These are phyloP conservation scores for Drosophila bunnanda DNA, from an alignment of 2,888 invertebrate genomes.

Conservation along the genomic window DNA sequence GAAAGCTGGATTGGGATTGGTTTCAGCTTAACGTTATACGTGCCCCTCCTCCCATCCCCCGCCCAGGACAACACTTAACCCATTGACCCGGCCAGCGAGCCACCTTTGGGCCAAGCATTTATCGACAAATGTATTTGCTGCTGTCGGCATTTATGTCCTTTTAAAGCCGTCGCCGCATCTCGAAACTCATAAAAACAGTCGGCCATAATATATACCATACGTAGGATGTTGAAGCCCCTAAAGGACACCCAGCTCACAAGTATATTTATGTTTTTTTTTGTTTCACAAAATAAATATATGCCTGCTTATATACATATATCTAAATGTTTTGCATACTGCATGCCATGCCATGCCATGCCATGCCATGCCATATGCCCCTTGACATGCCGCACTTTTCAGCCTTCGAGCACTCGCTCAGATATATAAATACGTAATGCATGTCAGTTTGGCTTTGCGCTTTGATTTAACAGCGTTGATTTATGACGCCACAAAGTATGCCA, in stretches of 20 bases:
- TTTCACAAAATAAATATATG: conserved; percentile 48
- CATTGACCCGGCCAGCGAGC: conserved; percentile 34
- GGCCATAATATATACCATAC: conserved; percentile 19
- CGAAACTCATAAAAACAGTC: conserved; percentile 57
- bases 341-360: not conserved
- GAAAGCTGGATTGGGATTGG: conserved; percentile 6
- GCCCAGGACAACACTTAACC: conserved; percentile 27
- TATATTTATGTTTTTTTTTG: conserved; percentile 8
- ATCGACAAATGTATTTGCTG: conserved; percentile 48
- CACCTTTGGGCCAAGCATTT: conserved; percentile 45
- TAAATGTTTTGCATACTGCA: conserved; percentile 55
- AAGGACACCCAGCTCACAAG: conserved; percentile 17
- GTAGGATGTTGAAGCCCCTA: conserved; percentile 4
- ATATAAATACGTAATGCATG: conserved; percentile 75
- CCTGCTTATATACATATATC: conserved; percentile 24
- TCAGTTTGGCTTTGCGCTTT: conserved; percentile 75
- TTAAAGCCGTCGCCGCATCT: conserved; percentile 67
- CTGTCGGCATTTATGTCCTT: conserved; percentile 71
- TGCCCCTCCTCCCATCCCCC: conserved; percentile 6
- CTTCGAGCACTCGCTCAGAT: conserved; percentile 43
- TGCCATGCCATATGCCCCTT: conserved; percentile 2
- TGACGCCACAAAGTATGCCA: conserved; percentile 53
- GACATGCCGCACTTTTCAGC: conserved; percentile 29
- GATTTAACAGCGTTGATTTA: conserved; percentile 76
- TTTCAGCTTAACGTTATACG: conserved; percentile 14